phyloP scores from a whole-genome alignment of 2,888 invertebrate species.

The Ichneumoninae sp. region DNA sequence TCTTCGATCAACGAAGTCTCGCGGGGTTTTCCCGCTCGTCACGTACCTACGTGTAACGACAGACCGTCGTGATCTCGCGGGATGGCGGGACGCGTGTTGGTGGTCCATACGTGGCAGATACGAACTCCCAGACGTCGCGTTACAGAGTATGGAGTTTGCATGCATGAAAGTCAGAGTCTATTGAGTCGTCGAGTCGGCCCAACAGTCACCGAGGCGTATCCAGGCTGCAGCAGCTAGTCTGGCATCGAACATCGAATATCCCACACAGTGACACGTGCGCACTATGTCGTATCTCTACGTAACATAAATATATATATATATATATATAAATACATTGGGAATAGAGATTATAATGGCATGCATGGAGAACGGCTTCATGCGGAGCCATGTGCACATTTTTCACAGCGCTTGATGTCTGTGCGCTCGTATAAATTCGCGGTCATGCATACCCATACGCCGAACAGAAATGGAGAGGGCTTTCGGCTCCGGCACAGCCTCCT shows the following conservation, averaged over 20 bases:
- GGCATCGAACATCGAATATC: constrained; percentile 22
- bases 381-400: constrained; percentile 47
- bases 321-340: constrained; percentile 2
- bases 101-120: constrained; percentile 1
- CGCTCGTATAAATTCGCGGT: constrained; percentile 38
- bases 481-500: not conserved
- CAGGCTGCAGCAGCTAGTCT: not conserved
- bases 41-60: constrained; percentile 35
- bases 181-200: constrained; percentile 14
- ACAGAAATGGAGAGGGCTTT: constrained; percentile 37
- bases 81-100: not conserved
- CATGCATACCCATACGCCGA: constrained; percentile 32
- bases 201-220: constrained; percentile 5
- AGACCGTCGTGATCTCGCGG: constrained; percentile 45
- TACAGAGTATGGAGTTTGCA: constrained; percentile 8
- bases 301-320: not conserved
- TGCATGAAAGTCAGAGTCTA: constrained; percentile 29
- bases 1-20: constrained; percentile 48
- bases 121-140: constrained; percentile 11
- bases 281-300: constrained; percentile 2
- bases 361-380: constrained; percentile 26
- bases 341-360: not conserved
- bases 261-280: constrained; percentile 8
- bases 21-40: constrained; percentile 28
- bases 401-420: constrained; percentile 25